phyloP scores from a whole-genome alignment of 2,797 vertebrate species.

The Loris lydekkerianus region DNA sequence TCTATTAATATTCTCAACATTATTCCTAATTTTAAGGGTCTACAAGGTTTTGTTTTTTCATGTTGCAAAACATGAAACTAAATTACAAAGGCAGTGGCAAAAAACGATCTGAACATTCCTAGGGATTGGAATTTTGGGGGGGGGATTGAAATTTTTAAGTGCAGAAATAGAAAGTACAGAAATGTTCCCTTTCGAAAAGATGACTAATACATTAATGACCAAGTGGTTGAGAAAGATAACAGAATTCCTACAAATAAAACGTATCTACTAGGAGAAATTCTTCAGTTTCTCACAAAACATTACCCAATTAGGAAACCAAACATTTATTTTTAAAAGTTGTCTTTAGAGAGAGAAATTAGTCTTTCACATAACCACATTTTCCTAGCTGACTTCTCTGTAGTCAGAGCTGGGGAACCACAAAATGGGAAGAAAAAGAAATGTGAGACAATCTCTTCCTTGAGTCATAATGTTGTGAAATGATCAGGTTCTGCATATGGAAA shows the following conservation, averaged over 20 bases:
- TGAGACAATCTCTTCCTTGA: neutral
- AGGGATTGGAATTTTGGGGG: neutral
- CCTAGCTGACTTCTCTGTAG: neutral
- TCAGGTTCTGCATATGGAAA: neutral
- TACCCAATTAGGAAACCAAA: neutral
- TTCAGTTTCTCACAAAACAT: slow-evolving; percentile 15
- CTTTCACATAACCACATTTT: slow-evolving; percentile 18
- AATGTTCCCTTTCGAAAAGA: neutral
- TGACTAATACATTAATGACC: neutral
- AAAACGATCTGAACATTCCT: neutral
- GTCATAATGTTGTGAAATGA: neutral
- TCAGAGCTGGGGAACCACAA: neutral
- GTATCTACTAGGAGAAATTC: neutral
- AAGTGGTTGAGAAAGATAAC: neutral
- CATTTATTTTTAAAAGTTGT: slow-evolving; percentile 38
- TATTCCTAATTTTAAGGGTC: slow-evolving; percentile 47
- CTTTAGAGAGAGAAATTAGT: neutral
- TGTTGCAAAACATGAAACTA: slow-evolving; percentile 20
- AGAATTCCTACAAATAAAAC: neutral
- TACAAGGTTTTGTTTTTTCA: neutral
- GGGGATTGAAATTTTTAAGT: neutral
- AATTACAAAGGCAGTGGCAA: slow-evolving; percentile 10
- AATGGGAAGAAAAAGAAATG: neutral
- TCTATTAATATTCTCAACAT: slow-evolving; percentile 24
- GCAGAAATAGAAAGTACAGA: neutral